A percentile compares a stretch with the other conserved stretches of the same genome.
Conservation (phyloP, 2,797 vertebrate genomes). For the Parambassis ranga region DNA sequence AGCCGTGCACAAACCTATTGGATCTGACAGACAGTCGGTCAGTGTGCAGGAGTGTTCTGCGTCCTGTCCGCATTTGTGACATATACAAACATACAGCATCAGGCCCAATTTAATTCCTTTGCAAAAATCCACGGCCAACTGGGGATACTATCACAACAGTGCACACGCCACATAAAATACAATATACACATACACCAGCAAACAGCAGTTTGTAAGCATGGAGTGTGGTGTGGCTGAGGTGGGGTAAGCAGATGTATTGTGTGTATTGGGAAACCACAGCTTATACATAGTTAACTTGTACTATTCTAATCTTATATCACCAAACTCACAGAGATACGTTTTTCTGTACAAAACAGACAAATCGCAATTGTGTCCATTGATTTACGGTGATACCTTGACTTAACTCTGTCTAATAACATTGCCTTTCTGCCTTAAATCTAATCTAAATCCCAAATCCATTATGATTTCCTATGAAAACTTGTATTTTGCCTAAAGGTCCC, state of each 20-base stretch:
- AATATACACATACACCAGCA: slow-evolving; percentile 1
- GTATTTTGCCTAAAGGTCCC: slow-evolving; percentile 15
- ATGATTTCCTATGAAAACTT: slow-evolving; percentile 32
- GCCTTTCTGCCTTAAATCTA: neutral
- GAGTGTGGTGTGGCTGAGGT: neutral
- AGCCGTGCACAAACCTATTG: slow-evolving; percentile 23
- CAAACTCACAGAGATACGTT: too few species aligned
- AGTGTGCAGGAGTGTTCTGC: neutral
- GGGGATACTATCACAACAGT: neutral
- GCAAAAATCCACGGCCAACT: slow-evolving; percentile 38
- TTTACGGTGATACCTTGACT: neutral
- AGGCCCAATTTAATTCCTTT: slow-evolving; percentile 29
- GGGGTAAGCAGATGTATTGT: neutral
- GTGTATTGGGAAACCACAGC: neutral
- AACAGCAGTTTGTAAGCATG: slow-evolving; percentile 27
- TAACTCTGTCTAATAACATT: neutral
- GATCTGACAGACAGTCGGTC: slow-evolving; percentile 10
- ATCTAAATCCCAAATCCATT: slow-evolving; percentile 22
- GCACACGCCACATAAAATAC: neutral
- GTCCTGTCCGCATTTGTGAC: neutral
- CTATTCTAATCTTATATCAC: too few species aligned
- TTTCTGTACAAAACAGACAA: neutral
- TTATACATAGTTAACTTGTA: neutral
- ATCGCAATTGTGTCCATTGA: neutral
- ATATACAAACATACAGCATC: slow-evolving; percentile 6